Base-by-base conservation (phyloP, 2,113 vertebrate genomes). In the Upupa epops region DNA sequence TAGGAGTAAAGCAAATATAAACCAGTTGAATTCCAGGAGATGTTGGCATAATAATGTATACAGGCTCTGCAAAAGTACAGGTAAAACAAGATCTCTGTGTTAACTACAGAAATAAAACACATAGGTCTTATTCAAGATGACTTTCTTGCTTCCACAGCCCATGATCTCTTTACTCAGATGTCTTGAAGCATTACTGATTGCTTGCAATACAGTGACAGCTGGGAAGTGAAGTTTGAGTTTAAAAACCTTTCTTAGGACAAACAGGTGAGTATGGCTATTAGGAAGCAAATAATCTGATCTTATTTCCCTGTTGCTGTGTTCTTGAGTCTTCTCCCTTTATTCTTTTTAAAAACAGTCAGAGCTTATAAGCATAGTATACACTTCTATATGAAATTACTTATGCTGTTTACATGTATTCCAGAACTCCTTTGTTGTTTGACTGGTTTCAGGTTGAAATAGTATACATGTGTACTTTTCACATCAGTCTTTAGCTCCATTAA, bases 1-100 rank as follows among this genome's bases (percentile, higher is more conserved):
- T 73, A 63, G 74, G 22, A 93, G 66, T 78, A 94, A 81, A 42
- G 29, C 45, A 89, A 60, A 86, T 74, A 65, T 32, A 83, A 91
- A 93, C 6, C 66, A 82, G 51, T 79, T 86, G 55, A 70, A 84
- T 95, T 94, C 90, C 88, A 88, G 72, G 77, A 90, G 83, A 51
- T 79, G 52, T 16, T 86, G 90, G 70, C 73, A 90, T 86, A 32
- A 86, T 26, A 87, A 73, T 69, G 46, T 76, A 28, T 65, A 63
- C 25, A 86, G 26, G 6, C 28, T 42, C 36, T 76, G 49, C 60
- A 54, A 51, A 82, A 81, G 49, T 31, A 56, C 15, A 71, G 28
- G 31, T 69, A 51, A 87, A 93, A 58, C 31, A 93, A 81, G 81
- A 90, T 64, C 73, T 86, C 59, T 20, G 0, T 46, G 59, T 78